Evolutionary conservation across 2,797 vertebrate genomes (phyloP).

Genomic region (Chiloscyllium punctatum): DNA sequence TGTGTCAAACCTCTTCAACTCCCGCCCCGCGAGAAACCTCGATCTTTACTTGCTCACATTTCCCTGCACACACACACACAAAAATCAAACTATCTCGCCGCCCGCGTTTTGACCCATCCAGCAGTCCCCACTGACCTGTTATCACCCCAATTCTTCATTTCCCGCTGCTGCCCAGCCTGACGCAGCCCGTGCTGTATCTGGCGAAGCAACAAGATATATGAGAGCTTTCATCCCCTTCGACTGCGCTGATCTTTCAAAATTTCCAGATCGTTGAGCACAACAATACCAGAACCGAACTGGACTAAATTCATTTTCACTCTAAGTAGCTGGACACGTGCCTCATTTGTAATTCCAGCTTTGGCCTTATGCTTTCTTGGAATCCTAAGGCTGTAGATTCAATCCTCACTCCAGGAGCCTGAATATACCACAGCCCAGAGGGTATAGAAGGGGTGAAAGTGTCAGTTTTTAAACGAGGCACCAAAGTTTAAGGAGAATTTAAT

Average conservation of each 20-base stretch:
- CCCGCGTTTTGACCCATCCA: neutral
- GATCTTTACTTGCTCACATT: neutral
- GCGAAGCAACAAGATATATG: neutral
- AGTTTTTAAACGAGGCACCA: neutral
- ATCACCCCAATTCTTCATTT: neutral
- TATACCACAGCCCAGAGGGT: neutral
- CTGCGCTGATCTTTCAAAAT: conserved; percentile 2
- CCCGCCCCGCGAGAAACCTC: neutral
- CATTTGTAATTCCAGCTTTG: neutral
- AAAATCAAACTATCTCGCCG: neutral
- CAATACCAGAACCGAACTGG: neutral
- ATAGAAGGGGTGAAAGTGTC: neutral
- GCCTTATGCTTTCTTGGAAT: neutral
- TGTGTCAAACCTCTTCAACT: neutral
- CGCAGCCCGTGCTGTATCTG: neutral
- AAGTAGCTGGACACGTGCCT: neutral
- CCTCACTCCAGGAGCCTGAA: no score
- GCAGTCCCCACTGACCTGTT: neutral
- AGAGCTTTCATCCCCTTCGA: neutral
- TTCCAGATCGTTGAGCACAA: conserved; percentile 4
- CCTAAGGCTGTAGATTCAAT: neutral
- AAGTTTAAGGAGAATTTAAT: neutral
- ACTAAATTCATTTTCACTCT: neutral
- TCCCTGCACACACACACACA: neutral
- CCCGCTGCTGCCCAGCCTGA: neutral